Conservation (phyloP, 2,888 invertebrate genomes). For the Tenthredo notha region DNA sequence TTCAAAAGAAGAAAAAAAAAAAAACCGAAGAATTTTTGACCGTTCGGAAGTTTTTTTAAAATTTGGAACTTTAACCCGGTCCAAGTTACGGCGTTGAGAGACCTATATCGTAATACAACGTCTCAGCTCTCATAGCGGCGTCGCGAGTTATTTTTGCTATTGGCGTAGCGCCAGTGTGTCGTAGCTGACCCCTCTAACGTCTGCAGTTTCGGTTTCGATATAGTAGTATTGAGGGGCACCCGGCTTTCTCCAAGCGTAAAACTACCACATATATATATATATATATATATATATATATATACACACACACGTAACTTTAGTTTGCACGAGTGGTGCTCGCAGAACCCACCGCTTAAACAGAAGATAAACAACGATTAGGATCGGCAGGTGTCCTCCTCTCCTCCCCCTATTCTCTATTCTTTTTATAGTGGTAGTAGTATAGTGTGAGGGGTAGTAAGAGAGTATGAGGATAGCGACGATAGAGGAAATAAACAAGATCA, state of each 20-base stretch:
- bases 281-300: background rate
- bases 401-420: background rate
- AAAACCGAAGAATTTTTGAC: no score
- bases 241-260: slow-evolving; percentile 22
- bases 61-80: no score
- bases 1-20: no score
- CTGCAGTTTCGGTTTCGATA: background rate
- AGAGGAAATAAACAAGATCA: slow-evolving; percentile 52
- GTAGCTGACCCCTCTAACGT: slow-evolving; percentile 17
- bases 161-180: slow-evolving; percentile 42
- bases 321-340: slow-evolving; percentile 11
- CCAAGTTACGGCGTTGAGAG: background rate
- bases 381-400: slow-evolving; percentile 43
- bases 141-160: slow-evolving; percentile 36
- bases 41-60: no score
- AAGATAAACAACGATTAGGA: slow-evolving; percentile 47
- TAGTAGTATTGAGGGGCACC: background rate
- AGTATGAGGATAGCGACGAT: background rate
- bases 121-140: background rate
- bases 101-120: background rate
- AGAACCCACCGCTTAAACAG: slow-evolving; percentile 27
- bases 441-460: slow-evolving; percentile 51
- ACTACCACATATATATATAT: background rate
- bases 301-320: background rate
- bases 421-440: background rate